Evolutionary conservation across 1,140 invertebrate genomes (phyloP).

Genomic region (Battus philenor): DNA sequence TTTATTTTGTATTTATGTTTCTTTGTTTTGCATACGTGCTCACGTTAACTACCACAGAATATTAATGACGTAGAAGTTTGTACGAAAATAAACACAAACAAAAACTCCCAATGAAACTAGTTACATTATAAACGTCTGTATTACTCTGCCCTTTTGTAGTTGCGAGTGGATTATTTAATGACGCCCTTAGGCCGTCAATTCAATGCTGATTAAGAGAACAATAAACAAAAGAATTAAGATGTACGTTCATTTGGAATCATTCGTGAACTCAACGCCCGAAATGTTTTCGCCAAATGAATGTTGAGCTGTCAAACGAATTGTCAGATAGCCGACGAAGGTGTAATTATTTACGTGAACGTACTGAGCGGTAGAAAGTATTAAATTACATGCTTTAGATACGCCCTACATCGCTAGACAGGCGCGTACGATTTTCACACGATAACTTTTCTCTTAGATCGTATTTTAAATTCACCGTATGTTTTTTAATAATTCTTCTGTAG

Average conservation of each 20-base stretch:
- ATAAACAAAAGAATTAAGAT: constrained; percentile 17
- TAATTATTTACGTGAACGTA: constrained; percentile 47
- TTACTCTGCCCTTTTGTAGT: constrained; percentile 2
- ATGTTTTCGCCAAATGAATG: constrained; percentile 41
- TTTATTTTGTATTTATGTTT: no score
- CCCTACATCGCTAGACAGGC: constrained; percentile 31
- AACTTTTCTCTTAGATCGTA: constrained; percentile 33
- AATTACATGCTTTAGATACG: constrained; percentile 47
- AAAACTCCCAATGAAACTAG: no score
- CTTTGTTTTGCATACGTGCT: constrained; percentile 16
- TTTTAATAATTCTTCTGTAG: no score
- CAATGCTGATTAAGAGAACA: constrained; percentile 12
- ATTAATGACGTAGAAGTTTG: neutral
- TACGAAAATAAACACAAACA: neutral
- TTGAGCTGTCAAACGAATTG: constrained; percentile 47
- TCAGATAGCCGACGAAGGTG: constrained; percentile 36
- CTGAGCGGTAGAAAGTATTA: constrained; percentile 57
- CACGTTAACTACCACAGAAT: constrained; percentile 19
- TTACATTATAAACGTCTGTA: no score
- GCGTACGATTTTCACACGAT: constrained; percentile 57
- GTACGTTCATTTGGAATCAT: constrained; percentile 3
- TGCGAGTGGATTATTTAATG: constrained; percentile 2
- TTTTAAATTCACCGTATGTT: constrained; percentile 42
- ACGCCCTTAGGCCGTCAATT: constrained; percentile 3
- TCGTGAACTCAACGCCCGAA: constrained; percentile 2